These are phyloP conservation scores for Anolis apletophallus DNA, from an alignment of 2,797 vertebrate species.

Conservation along the genomic window DNA sequence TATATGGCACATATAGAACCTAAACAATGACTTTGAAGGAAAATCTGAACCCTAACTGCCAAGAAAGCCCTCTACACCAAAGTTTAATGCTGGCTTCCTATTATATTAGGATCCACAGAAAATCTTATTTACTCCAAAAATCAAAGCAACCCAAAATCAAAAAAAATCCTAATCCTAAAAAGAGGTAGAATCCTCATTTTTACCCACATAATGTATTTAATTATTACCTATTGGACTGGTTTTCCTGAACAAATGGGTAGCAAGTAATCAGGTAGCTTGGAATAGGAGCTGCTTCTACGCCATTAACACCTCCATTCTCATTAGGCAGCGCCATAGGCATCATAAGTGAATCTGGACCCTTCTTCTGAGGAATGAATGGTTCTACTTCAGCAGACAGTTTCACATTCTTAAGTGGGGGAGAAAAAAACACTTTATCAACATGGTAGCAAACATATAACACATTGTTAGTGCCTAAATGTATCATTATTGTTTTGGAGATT, in stretches of 20 bases:
- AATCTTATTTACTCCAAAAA: not conserved
- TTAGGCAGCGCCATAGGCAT: conserved; percentile 92
- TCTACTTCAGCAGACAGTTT: conserved; percentile 98
- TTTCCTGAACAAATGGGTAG: conserved; percentile 98
- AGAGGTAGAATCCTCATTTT: not conserved
- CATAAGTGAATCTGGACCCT: conserved; percentile 88
- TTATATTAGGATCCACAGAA: not conserved
- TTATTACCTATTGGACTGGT: conserved; percentile 93
- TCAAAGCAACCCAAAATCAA: not conserved
- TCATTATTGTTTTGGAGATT: not conserved
- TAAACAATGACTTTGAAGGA: not conserved
- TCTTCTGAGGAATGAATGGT: conserved; percentile 98
- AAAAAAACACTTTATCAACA: conserved; percentile 30
- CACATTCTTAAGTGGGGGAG: conserved; percentile 85
- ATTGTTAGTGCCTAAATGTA: not conserved
- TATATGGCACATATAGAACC: not conserved
- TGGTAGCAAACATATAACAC: not conserved
- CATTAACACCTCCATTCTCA: conserved; percentile 79
- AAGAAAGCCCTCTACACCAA: not conserved
- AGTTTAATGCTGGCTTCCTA: not conserved
- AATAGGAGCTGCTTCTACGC: conserved; percentile 92
- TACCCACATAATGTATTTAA: not conserved
- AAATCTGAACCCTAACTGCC: not conserved
- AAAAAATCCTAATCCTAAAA: not conserved
- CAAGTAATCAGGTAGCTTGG: conserved; percentile 99